These are phyloP conservation scores for Montipora capitata DNA, from an alignment of 92 coral and sea anemone genomes.

Conservation along the genomic window DNA sequence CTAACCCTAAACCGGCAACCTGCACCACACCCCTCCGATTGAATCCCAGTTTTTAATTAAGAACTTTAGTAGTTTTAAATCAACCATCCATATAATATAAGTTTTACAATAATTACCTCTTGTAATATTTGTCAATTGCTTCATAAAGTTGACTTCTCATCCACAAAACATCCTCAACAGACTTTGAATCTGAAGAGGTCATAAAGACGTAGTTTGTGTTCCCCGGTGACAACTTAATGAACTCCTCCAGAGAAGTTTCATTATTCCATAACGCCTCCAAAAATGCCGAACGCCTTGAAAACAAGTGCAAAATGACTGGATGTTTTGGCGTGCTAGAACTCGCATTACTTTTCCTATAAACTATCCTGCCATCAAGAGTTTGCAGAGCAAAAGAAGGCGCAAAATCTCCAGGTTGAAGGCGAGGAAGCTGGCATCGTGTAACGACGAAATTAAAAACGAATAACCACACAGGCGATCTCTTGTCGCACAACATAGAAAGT, in stretches of 20 bases:
- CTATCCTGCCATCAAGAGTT: conserved; percentile 90
- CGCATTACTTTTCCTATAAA: conserved; percentile 73
- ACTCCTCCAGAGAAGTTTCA: conserved; percentile 72
- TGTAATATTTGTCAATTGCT: conserved; percentile 79
- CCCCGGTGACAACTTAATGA: conserved; percentile 83
- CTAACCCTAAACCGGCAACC: too few species aligned
- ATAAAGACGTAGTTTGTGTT: conserved; percentile 93
- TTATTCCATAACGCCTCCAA: conserved; percentile 94
- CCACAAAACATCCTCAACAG: conserved; percentile 81
- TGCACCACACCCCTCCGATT: too few species aligned
- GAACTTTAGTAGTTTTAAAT: too few species aligned
- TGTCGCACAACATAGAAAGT: background rate
- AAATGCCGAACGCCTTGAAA: conserved; percentile 92
- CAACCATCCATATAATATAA: background rate
- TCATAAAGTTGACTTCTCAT: conserved; percentile 74
- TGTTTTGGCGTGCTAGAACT: conserved; percentile 73
- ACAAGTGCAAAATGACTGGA: conserved; percentile 91
- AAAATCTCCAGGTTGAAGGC: conserved; percentile 81
- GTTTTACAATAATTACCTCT: conserved; percentile 30
- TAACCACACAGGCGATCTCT: background rate
- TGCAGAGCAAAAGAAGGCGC: conserved; percentile 97
- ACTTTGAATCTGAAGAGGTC: conserved; percentile 79
- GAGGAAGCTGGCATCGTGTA: conserved; percentile 74
- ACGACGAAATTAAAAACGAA: conserved; percentile 24
- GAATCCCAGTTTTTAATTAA: too few species aligned